Evolutionary conservation across 2,797 vertebrate genomes (phyloP).

Genomic region (Enteromius viviparus): DNA sequence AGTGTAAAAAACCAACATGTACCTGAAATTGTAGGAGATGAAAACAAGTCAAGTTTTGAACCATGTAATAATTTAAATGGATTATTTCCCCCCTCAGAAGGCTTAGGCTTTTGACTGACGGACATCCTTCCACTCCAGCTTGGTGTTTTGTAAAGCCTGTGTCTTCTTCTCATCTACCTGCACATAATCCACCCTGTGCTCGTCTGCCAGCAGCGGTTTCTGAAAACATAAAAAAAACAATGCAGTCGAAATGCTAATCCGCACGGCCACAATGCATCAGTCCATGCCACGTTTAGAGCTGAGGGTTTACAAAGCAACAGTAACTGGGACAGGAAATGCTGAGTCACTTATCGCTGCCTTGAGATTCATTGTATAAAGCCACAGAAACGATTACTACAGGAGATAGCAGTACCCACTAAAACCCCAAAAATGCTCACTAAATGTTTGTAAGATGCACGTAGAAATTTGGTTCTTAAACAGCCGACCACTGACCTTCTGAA

Average conservation of each 20-base stretch:
- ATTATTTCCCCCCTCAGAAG: neutral
- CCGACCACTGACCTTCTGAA: slow-evolving; percentile 84
- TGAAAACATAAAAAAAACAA: slow-evolving; percentile 62
- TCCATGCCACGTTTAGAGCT: slow-evolving; percentile 10
- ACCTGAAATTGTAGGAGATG: slow-evolving; percentile 33
- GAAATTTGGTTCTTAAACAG: neutral
- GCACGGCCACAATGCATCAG: neutral
- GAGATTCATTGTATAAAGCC: neutral
- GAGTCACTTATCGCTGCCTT: neutral
- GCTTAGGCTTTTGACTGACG: slow-evolving; percentile 88
- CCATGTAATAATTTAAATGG: slow-evolving; percentile 37
- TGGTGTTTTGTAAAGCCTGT: slow-evolving; percentile 93
- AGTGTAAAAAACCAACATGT: slow-evolving; percentile 17
- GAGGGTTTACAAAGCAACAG: neutral
- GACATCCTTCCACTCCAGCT: slow-evolving; percentile 94
- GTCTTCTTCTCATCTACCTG: slow-evolving; percentile 97
- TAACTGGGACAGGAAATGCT: slow-evolving; percentile 11
- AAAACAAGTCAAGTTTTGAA: slow-evolving; percentile 45
- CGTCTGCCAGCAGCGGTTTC: slow-evolving; percentile 84
- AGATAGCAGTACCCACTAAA: slow-evolving; percentile 16
- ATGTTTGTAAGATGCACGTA: neutral
- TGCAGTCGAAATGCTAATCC: neutral
- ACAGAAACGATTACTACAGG: slow-evolving; percentile 1
- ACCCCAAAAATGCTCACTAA: neutral
- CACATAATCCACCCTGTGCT: slow-evolving; percentile 94